Base-by-base conservation (phyloP, 64 coral and sea anemone genomes). In the Actinia tenebrosa region DNA sequence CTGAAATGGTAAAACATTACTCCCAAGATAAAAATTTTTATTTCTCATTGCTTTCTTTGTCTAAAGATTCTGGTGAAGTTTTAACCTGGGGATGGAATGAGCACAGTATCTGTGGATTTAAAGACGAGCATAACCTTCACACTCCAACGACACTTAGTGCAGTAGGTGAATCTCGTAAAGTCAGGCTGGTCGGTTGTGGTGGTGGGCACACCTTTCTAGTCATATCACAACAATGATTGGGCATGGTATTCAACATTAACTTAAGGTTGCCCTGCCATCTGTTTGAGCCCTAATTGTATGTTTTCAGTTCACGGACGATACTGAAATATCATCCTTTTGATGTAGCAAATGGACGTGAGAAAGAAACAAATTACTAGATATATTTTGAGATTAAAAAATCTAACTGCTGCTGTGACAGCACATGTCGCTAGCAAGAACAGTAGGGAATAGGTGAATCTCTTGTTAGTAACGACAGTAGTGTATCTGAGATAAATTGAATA, bases 11-110 rank as follows among this genome's bases (percentile, higher is more conserved):
- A 58, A 58, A 58, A 58, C 47, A 50, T 50, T 50, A 50, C 47
- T 1, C 7, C 7, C 4, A 50, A 58, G 15, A 7, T 58, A 58
- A 13, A 11, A 10, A 7, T 0, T 58, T 14, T 58, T 2, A 10
- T 58, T 11, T 11, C 13, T 58, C 10, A 58, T 58, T 58, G 10
- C 10, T 11, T 7, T 58, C 0, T 58, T 16, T 58, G 56, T 66
- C 15, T 15, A 61, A 61, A 98, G 95, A 81, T 86, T 56, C 19
- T 89, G 95, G 92, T 1, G 52, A 85, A 58, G 77, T 94, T 19
- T 10, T 88, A 53, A 83, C 92, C 19, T 98, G 95, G 95, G 95
- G 95, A 42, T 98, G 95, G 95, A 98, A 98, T 83, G 95, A 98
- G 54, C 95, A 98, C 79, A 92, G 95, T 82, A 94, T 98, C 18